These are phyloP conservation scores for Caenorhabditis briggsae DNA, from an alignment of 1,140 invertebrate genomes.

Conservation along the genomic window DNA sequence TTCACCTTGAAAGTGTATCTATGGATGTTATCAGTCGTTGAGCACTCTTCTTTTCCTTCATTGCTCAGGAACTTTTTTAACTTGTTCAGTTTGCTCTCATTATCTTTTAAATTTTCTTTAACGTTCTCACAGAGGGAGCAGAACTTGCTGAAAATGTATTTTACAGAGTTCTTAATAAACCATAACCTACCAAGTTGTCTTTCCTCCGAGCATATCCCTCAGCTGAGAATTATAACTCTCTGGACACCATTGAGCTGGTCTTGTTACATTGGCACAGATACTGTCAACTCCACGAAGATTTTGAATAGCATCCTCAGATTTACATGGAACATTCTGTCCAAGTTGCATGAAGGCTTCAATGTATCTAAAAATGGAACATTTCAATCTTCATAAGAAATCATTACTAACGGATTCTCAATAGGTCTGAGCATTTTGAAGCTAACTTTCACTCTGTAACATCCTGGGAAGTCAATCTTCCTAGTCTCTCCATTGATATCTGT, in stretches of 20 bases:
- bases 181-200: conserved; percentile 59
- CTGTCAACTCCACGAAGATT: conserved; percentile 57
- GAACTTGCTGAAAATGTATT: conserved; percentile 37
- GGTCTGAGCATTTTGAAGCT: conserved; percentile 64
- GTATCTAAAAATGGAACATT: conserved; percentile 57
- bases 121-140: conserved; percentile 70
- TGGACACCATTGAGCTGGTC: conserved; percentile 68
- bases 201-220: conserved; percentile 63
- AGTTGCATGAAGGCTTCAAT: conserved; percentile 69
- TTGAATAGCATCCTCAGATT: conserved; percentile 55
- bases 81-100: conserved; percentile 61
- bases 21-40: conserved; percentile 59
- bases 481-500: conserved; percentile 66
- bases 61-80: conserved; percentile 65
- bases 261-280: conserved; percentile 65
- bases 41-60: conserved; percentile 62
- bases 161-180: not conserved
- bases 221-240: conserved; percentile 66
- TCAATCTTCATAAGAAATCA: not conserved
- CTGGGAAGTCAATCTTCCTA: conserved; percentile 65
- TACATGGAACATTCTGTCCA: conserved; percentile 68
- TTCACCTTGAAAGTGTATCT: conserved; percentile 66
- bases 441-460: conserved; percentile 65
- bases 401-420: conserved; percentile 63
- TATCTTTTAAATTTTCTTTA: conserved; percentile 58